Base-by-base conservation (phyloP, 2,113 vertebrate genomes). In the Fulica atra region DNA sequence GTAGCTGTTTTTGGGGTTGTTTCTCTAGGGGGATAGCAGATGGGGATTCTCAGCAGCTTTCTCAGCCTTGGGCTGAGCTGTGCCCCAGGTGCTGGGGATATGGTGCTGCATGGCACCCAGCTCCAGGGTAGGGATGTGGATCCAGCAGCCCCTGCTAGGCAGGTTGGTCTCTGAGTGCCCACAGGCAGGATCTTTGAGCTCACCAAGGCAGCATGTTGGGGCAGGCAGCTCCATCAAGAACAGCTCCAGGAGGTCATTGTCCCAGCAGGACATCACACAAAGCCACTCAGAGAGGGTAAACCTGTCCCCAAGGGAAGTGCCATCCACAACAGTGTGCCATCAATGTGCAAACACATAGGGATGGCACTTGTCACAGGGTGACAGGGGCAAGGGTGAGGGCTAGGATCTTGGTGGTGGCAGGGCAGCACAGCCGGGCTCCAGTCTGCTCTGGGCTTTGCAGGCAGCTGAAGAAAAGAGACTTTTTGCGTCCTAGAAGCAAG, bases 311-410 rank as follows among this genome's bases (percentile, higher is more conserved):
- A 46, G 36, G 40, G 60, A 73, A 72, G 29, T 7, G 26, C 13
- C 33, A 81, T 26, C 48, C 61, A 56, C 53, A 69, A 18, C 53
- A 65, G 44, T 7, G 23, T 40, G 29, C 59, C n/a, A 80, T 25
- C 8, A 36, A 79, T 10, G 4, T n/a, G 29, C 38, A 85, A 60
- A 81, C 0, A 0, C 2, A 2, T 8, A 59, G 36, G 36, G 26
- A 57, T 64, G 44, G 59, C 25, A 77, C 81, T 89, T 77, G 17
- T 66, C 26, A 23, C 6, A 2, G 11, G 7, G 31, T 26, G 4
- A 54, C 24, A 70, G 33, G 15, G 40, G 5, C 28, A 68, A 81
- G 21, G 19, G 20, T 31, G 35, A 69, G 26, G 40, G 46, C 33
- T 33, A 61, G 63, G 38, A 76, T 44, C n/a, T 53, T 65, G 38